Evolutionary conservation across 2,113 vertebrate species (phyloP).

Genomic region (Colius striatus): DNA sequence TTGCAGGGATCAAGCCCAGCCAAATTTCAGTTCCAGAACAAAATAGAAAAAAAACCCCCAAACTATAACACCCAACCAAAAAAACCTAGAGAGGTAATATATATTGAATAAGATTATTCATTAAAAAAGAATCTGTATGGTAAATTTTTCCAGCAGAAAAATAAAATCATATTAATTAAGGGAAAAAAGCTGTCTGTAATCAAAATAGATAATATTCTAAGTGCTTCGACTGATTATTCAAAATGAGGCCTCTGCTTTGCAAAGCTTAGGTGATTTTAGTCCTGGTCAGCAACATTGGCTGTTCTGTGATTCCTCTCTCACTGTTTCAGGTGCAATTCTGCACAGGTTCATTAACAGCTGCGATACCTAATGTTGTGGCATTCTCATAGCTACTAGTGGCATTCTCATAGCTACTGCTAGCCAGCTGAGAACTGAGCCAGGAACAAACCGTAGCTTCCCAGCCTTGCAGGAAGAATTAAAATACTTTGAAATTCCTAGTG

Average conservation of each 20-base stretch:
- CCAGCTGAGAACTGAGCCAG: background rate
- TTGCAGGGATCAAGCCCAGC: background rate
- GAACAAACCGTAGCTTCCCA: background rate
- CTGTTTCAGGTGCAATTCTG: background rate
- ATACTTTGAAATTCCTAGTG: background rate
- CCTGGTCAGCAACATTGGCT: background rate
- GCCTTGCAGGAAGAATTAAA: background rate
- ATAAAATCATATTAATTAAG: background rate
- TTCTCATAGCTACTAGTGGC: background rate
- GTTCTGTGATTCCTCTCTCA: background rate
- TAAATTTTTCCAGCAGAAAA: background rate
- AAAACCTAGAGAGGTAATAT: background rate
- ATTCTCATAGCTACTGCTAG: background rate
- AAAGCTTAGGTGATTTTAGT: background rate
- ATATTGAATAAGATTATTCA: background rate
- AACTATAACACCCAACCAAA: background rate
- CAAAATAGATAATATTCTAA: background rate
- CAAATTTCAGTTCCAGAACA: background rate
- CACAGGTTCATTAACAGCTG: slow-evolving; percentile 14
- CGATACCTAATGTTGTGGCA: background rate
- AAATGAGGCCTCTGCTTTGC: background rate
- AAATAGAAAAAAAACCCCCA: background rate
- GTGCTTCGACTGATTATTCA: background rate
- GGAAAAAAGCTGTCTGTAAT: background rate
- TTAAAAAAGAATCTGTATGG: background rate